Evolutionary conservation across 2,888 invertebrate genomes (phyloP), one percentile per base, ranked within the genome.

Genomic region (Lasioglossum marginatum): DNA sequence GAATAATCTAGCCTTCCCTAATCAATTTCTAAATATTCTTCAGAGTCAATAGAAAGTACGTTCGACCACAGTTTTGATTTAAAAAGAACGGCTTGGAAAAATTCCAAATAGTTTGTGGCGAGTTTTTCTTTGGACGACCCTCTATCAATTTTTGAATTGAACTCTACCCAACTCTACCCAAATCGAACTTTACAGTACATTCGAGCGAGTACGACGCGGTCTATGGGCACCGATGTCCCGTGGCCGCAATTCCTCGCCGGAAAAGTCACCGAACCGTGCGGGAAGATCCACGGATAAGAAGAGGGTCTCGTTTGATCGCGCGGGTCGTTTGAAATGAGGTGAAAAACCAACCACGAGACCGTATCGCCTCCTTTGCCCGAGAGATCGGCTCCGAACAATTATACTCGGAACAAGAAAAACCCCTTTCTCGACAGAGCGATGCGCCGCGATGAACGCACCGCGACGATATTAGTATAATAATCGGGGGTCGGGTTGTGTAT

Each of bases 381-480:
- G 78, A 63, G 76, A 85, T 80, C 82, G 60, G 63, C 19, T 6
- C 43, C 77, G 78, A 82, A 82, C 87, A 87, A 92, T 92, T 91
- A 89, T 81, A 86, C 79, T 88, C 87, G 87, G 31, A 86, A 88
- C 87, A 88, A 86, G 83, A 81, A 92, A 89, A 68, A 82, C 85
- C 91, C 88, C 79, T 48, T 48, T 87, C 14, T 87, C 23, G 37
- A 34, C 40, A 85, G 82, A 81, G 73, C 70, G 86, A 87, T 90
- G 84, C 85, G 76, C 83, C 85, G 76, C 73, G 81, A 89, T 85
- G 82, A 81, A 81, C 81, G 71, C 81, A 77, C 82, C 68, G 66
- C 83, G 81, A 63, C 77, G 78, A 90, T 87, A 90, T 91, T 91
- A 89, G 88, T 89, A 81, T 87, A 85, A 88, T 88, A 90, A 89